Conservation (phyloP, 2,113 vertebrate genomes). For the Lamprologus speciosus region DNA sequence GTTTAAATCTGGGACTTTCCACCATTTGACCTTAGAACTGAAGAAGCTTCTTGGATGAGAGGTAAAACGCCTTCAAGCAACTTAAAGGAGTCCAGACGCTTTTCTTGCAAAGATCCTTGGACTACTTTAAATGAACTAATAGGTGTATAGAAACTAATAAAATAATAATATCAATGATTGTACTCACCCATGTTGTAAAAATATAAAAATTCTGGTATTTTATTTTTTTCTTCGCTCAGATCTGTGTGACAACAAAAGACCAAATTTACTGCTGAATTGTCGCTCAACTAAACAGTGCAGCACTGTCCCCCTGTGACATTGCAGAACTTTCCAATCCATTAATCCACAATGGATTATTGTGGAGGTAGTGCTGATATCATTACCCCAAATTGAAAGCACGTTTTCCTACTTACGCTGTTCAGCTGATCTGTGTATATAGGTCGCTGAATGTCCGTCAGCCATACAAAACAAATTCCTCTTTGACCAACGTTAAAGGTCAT, state of each 20-base stretch:
- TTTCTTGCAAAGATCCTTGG: background rate
- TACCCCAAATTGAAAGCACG: background rate
- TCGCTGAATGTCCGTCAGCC: background rate
- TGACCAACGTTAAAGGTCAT: background rate
- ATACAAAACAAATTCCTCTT: background rate
- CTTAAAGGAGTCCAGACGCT: background rate
- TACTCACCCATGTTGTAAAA: background rate
- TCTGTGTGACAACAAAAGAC: background rate
- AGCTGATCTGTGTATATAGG: background rate
- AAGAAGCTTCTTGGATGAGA: background rate
- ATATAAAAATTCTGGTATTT: background rate
- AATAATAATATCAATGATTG: background rate
- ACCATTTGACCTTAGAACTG: background rate
- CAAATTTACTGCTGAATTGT: background rate
- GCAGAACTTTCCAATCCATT: slow-evolving; percentile 7
- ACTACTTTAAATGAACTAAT: background rate
- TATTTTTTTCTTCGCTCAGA: background rate
- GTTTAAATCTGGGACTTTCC: background rate
- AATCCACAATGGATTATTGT: slow-evolving; percentile 4
- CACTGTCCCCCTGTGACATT: background rate
- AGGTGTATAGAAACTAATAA: background rate
- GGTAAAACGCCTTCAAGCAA: background rate
- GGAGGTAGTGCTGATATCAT: background rate
- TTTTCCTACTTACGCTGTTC: background rate
- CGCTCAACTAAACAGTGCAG: background rate